Evolutionary conservation across 2,797 vertebrate genomes (phyloP).

Genomic region (Bucorvus abyssinicus): DNA sequence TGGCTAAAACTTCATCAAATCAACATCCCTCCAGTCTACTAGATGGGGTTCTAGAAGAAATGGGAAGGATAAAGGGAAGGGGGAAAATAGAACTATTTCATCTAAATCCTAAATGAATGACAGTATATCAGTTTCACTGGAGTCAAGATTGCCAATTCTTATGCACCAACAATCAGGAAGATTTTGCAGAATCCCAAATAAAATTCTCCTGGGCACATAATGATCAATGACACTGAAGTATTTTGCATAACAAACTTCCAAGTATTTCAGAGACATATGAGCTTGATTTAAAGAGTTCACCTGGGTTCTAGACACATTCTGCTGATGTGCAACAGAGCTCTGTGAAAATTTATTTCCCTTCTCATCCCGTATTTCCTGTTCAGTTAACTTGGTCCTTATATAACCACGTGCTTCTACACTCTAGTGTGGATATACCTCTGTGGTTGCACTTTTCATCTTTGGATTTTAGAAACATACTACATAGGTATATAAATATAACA

Average conservation of each 20-base stretch:
- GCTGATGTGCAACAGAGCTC: neutral
- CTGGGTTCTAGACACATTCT: neutral
- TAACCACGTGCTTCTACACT: neutral
- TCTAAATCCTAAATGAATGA: neutral
- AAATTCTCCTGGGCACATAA: neutral
- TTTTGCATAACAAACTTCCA: neutral
- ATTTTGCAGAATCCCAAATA: neutral
- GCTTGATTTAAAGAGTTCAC: neutral
- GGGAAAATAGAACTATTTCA: neutral
- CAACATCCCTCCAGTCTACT: neutral
- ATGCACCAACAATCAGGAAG: neutral
- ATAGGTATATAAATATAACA: neutral
- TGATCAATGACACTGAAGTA: neutral
- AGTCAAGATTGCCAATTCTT: neutral
- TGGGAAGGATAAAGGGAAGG: neutral
- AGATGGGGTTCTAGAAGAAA: neutral
- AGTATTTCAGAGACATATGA: neutral
- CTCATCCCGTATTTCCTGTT: neutral
- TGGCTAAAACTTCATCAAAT: neutral
- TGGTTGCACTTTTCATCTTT: neutral
- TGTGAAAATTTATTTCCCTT: neutral
- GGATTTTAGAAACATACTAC: neutral
- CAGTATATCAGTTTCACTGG: neutral
- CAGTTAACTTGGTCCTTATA: neutral
- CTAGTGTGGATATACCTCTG: neutral